Evolutionary conservation across 2,888 invertebrate species (phyloP), one percentile per base, ranked within the genome.

Genomic region (Timema podura): DNA sequence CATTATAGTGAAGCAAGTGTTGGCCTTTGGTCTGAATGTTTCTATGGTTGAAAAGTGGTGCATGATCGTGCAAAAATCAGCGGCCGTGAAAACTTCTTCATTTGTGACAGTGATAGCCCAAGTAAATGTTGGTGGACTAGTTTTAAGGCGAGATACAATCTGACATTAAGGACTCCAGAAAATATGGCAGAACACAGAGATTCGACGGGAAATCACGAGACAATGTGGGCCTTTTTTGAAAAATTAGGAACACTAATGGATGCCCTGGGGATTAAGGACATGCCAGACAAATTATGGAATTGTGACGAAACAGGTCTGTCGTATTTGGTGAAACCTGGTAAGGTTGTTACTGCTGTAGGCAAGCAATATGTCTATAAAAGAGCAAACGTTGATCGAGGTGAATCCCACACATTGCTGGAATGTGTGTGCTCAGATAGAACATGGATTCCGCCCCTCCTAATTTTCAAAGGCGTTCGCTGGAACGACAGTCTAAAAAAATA

Each of bases 311-410:
- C 61, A 5, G 61, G 61, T n/a, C 30, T 61, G 30, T 16, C 61
- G 5, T 61, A 30, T 61, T 30, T n/a, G 61, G 30, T 61, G 13
- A 61, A 61, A 61, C 61, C n/a, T 11, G 61, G 61, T 44, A 66
- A 49, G 5, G 49, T 65, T 10, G 16, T 66, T 49, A 48, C 49
- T 16, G 48, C 48, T 30, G 16, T 66, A 30, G 66, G 66, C 16
- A 48, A 66, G 16, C 48, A 30, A 11, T 61, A 61, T 13, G 45
- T 61, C 11, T 66, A 66, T 30, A 66, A 48, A 66, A 15, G 16
- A 49, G 71, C 74, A 54, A 73, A 75, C 67, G 74, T 72, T 65
- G 76, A 74, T 61, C 71, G 74, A 65, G 74, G 75, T 30, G 74
- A 73, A 71, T 73, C 73, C 16, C 71, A 73, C 16, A 75, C 74